phyloP scores from a whole-genome alignment of 1,140 invertebrate species.

The Magallana angulata region DNA sequence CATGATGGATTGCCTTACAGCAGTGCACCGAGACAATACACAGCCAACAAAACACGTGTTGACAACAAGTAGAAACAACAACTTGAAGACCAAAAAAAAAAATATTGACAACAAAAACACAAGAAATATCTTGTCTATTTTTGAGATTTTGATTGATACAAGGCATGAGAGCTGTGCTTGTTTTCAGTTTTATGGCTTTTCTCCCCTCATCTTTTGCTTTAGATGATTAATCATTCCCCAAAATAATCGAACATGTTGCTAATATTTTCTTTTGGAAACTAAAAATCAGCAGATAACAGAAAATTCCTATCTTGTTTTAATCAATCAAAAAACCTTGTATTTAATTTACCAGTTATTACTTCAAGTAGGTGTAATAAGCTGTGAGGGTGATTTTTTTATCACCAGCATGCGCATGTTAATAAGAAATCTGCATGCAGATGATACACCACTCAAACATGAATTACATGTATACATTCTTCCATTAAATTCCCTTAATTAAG shows the following conservation, averaged over 20 bases:
- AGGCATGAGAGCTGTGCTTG: background rate
- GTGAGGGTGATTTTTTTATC: too few species aligned
- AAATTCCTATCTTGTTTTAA: background rate
- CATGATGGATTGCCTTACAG: constrained; percentile 1
- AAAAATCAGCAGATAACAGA: background rate
- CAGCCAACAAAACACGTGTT: background rate
- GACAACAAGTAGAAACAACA: background rate
- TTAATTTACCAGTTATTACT: too few species aligned
- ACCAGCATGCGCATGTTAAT: too few species aligned
- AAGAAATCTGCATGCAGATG: too few species aligned
- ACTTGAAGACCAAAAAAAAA: background rate
- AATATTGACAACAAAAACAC: background rate
- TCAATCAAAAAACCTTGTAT: background rate
- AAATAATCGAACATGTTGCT: constrained; percentile 17
- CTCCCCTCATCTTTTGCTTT: background rate
- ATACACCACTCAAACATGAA: too few species aligned
- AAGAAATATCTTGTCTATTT: background rate
- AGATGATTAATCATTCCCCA: background rate
- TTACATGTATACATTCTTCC: too few species aligned
- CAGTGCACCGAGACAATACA: constrained; percentile 18
- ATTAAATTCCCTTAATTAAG: too few species aligned
- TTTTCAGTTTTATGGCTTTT: too few species aligned
- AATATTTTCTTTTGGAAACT: background rate
- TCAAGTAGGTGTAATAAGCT: too few species aligned
- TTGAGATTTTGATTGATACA: background rate